Evolutionary conservation across 2,113 vertebrate species (phyloP).

Genomic region (Paralichthys olivaceus): DNA sequence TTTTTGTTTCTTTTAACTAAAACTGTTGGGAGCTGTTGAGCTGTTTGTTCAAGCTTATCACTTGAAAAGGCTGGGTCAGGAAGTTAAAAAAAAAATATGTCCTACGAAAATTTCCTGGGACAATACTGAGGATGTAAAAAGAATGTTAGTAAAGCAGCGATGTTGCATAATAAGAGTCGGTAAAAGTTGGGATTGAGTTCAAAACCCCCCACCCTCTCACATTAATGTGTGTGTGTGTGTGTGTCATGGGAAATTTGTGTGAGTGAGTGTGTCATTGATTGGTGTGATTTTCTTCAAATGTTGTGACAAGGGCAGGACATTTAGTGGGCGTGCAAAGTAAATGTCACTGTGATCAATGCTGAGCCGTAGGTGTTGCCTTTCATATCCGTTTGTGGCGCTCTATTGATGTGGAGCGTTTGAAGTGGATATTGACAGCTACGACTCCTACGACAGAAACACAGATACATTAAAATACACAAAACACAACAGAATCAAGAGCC

Average conservation of each 20-base stretch:
- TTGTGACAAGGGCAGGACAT: slow-evolving; percentile 86
- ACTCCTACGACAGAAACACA: slow-evolving; percentile 56
- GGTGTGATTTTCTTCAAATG: slow-evolving; percentile 83
- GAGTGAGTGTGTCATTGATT: slow-evolving; percentile 70
- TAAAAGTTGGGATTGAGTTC: slow-evolving; percentile 59
- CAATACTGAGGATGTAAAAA: slow-evolving; percentile 38
- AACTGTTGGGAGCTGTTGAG: slow-evolving; percentile 68
- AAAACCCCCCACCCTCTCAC: slow-evolving; percentile 5
- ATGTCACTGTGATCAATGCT: slow-evolving; percentile 93
- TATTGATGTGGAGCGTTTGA: slow-evolving; percentile 85
- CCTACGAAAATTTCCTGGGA: slow-evolving; percentile 22
- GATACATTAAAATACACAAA: slow-evolving; percentile 59
- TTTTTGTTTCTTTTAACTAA: slow-evolving; percentile 51
- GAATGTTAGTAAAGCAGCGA: slow-evolving; percentile 24
- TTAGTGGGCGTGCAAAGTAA: slow-evolving; percentile 90
- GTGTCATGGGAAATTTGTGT: slow-evolving; percentile 15
- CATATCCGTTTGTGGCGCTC: slow-evolving; percentile 82
- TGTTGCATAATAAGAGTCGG: slow-evolving; percentile 55
- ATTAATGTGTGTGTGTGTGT: slow-evolving; percentile 22
- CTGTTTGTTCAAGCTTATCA: slow-evolving; percentile 65
- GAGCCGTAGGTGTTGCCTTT: slow-evolving; percentile 86
- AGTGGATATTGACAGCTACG: slow-evolving; percentile 85
- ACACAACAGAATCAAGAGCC: slow-evolving; percentile 7
- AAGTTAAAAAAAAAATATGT: slow-evolving; percentile 43
- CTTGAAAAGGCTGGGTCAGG: slow-evolving; percentile 72